Percentiles rank a stretch among this genome's conserved stretches.
These are phyloP conservation scores for Gymnoscopelus braueri DNA, from an alignment of 2,797 vertebrate species.

Conservation along the genomic window DNA sequence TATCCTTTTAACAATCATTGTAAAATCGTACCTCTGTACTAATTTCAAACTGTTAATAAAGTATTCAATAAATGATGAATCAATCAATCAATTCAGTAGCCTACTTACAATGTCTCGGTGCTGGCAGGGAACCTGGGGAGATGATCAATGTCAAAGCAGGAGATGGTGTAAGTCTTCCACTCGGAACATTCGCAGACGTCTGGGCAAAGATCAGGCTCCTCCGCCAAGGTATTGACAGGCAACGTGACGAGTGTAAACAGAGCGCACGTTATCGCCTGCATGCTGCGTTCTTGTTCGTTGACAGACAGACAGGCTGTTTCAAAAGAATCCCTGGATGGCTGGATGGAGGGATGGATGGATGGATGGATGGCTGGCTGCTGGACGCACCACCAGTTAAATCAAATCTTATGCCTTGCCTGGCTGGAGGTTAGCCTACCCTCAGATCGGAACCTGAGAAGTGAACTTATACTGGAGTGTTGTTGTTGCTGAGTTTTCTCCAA, in stretches of 20 bases:
- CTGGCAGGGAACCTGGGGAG: slow-evolving; percentile 87
- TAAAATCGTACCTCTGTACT: no score
- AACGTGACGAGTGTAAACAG: slow-evolving; percentile 64
- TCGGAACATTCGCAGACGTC: slow-evolving; percentile 88
- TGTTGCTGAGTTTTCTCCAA: background rate
- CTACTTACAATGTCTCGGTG: slow-evolving; percentile 91
- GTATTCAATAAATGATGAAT: no score
- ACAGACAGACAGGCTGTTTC: background rate
- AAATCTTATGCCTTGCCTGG: background rate
- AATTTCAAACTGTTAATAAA: no score
- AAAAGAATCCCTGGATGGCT: background rate
- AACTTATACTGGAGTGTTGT: background rate
- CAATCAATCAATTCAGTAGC: background rate
- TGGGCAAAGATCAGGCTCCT: slow-evolving; percentile 68
- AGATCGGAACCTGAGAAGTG: slow-evolving; percentile 14
- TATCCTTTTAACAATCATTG: no score
- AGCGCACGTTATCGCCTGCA: slow-evolving; percentile 68
- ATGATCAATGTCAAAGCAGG: slow-evolving; percentile 85
- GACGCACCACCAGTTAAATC: background rate
- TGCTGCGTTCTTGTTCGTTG: slow-evolving; percentile 25
- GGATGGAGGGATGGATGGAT: no score
- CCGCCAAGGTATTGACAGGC: slow-evolving; percentile 31
- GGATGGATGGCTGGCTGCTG: slow-evolving; percentile 11
- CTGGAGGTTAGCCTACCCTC: slow-evolving; percentile 3
- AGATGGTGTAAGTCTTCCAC: slow-evolving; percentile 85